A percentile compares a stretch with the other conserved stretches of the same genome.
Evolutionary conservation across 2,888 invertebrate genomes (phyloP).

Genomic region (Incurvaria masculella): DNA sequence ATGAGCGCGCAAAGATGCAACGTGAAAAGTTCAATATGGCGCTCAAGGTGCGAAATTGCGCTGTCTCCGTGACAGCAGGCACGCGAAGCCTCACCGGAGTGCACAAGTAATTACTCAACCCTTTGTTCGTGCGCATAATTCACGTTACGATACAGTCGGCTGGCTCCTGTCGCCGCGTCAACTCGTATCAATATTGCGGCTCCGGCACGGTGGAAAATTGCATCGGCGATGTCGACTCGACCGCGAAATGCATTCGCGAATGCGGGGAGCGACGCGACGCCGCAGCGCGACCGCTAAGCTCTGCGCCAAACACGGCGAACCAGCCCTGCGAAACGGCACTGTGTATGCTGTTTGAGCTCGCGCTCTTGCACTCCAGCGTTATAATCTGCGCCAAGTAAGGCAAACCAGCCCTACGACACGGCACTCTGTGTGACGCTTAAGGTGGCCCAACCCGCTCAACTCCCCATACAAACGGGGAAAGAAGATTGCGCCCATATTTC

Average conservation of each 20-base stretch:
- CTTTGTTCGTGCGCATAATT: not conserved
- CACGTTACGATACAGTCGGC: not conserved
- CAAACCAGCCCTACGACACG: too few relatives aligned
- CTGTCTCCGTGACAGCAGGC: not conserved
- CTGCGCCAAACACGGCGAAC: too few relatives aligned
- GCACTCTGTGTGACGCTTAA: too few relatives aligned
- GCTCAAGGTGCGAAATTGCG: not conserved
- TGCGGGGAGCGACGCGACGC: not conserved
- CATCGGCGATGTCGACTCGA: conserved; percentile 31
- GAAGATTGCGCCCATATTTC: too few relatives aligned
- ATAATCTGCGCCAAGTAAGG: too few relatives aligned
- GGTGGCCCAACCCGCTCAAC: too few relatives aligned
- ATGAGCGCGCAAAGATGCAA: too few relatives aligned
- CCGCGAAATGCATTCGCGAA: conserved; percentile 31
- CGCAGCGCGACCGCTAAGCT: not conserved
- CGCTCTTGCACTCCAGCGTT: too few relatives aligned
- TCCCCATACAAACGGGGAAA: too few relatives aligned
- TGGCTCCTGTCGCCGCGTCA: conserved; percentile 41
- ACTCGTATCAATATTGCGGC: conserved; percentile 37
- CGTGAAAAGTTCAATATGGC: too few relatives aligned
- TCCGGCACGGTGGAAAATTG: conserved; percentile 48
- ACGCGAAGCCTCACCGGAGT: not conserved
- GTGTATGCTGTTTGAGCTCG: too few relatives aligned
- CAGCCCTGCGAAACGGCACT: too few relatives aligned
- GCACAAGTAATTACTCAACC: not conserved